Evolutionary conservation across 1,140 invertebrate species (phyloP), one percentile per base, ranked within the genome.

Genomic region (Piezodorus guildinii): DNA sequence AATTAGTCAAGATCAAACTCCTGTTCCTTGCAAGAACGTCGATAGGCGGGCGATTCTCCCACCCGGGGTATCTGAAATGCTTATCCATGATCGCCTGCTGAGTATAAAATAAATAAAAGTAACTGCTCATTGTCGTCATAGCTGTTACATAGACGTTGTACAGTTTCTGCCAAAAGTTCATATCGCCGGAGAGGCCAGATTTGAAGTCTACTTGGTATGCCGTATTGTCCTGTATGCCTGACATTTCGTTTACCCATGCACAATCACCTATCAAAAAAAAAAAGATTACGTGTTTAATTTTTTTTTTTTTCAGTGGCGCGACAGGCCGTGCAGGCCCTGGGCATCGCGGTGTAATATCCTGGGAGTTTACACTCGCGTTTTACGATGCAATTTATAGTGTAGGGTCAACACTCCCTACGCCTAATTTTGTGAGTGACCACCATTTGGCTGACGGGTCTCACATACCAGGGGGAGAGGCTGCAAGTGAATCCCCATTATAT

Each of bases 21-120:
- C 62, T 63, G 49, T 67, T 63, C 10, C 65, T 60, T 19, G 62
- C 63, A 27, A 68, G 60, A 14, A 70, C 25, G 1, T 76, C 74
- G 27, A 86, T 70, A 2, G 79, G 75, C 2, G 46, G 46, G 6
- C 46, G n/a, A n/a, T n/a, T 49, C 19, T 49, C 46, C 46, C 46
- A 49, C 8, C 46, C 46, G 46, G 46, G 12, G 19, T 49, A 49
- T 2, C 17, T 49, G 19, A 49, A 49, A n/a, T 49, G 17, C 3
- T 12, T 12, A 14, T 49, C 46, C 46, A 49, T 49, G 6, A 49
- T 12, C 6, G n/a, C 1, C 5, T 49, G 46, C 9, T 10, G 6
- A 1, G 6, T n/a, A 19, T 12, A 17, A n/a, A 17, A n/a, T 21
- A 49, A 49, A 10, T 49, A 19, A n/a, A 19, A n/a, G 19, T 49